phyloP scores from a whole-genome alignment of 2,113 vertebrate genomes.

The Prunella fulvescens region DNA sequence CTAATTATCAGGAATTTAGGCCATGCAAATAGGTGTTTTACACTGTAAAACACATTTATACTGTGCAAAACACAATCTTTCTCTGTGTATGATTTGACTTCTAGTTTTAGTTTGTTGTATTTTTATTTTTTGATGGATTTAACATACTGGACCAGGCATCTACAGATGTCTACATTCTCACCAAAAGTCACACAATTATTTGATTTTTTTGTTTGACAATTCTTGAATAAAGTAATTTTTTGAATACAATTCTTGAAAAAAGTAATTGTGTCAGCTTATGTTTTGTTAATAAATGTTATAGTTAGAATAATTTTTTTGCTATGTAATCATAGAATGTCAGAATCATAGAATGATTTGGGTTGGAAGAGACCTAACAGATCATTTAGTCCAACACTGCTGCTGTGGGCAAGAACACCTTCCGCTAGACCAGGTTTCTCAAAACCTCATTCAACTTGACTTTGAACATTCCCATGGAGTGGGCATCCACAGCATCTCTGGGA shows the following conservation, averaged over 20 bases:
- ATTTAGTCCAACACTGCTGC: not conserved
- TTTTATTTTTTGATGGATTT: not conserved
- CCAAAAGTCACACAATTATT: not conserved
- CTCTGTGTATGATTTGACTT: not conserved
- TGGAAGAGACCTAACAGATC: not conserved
- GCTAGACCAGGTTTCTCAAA: not conserved
- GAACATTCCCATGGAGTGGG: not conserved
- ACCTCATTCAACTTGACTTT: not conserved
- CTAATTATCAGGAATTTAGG: not conserved
- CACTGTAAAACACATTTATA: not conserved
- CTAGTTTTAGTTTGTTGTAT: rapidly evolving
- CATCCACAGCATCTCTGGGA: not conserved
- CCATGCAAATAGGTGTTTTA: not conserved
- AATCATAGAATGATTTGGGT: not conserved
- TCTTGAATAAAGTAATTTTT: not conserved
- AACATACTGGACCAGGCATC: not conserved
- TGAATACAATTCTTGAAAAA: not conserved
- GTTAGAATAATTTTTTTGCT: not conserved
- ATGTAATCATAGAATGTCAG: not conserved
- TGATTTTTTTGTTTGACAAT: not conserved
- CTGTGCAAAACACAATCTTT: not conserved
- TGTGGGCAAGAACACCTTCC: not conserved
- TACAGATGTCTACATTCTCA: not conserved
- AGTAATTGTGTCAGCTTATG: not conserved
- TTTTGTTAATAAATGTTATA: not conserved